Evolutionary conservation across 2,797 vertebrate genomes (phyloP).

Genomic region (Dicrostonyx torquatus): DNA sequence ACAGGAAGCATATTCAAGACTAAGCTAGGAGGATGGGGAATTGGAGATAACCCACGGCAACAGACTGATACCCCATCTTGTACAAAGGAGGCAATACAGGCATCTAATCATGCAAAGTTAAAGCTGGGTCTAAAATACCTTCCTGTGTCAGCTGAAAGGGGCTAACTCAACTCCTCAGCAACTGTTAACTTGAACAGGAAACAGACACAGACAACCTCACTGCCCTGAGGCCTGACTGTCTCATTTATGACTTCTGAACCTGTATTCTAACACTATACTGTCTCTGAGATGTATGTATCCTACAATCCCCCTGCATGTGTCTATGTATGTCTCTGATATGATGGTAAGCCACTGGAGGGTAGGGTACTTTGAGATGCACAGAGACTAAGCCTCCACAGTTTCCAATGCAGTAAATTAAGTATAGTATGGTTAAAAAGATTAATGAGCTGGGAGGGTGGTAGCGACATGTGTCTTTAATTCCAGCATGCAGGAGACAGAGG

Average conservation of each 20-base stretch:
- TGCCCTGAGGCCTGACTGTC: neutral
- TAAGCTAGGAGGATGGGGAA: neutral
- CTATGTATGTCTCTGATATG: rapidly evolving
- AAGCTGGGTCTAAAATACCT: neutral
- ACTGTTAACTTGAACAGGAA: neutral
- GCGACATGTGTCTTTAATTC: too few species aligned
- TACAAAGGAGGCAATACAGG: neutral
- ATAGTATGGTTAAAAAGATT: neutral
- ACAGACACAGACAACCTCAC: neutral
- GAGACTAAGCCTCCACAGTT: too few species aligned
- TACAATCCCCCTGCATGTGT: neutral
- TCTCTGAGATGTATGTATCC: neutral
- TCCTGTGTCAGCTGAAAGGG: neutral
- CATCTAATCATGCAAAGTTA: neutral
- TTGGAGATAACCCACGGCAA: neutral
- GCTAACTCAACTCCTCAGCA: neutral
- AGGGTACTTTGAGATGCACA: neutral
- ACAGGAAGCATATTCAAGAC: neutral
- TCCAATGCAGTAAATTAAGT: neutral
- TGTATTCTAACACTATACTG: neutral
- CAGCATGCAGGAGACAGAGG: too few species aligned
- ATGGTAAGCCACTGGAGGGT: neutral
- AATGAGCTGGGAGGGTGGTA: too few species aligned
- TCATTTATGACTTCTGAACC: neutral
- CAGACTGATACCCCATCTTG: neutral